These are phyloP conservation scores for Chymomyza amoena DNA, from an alignment of 2,888 invertebrate species.

Conservation along the genomic window DNA sequence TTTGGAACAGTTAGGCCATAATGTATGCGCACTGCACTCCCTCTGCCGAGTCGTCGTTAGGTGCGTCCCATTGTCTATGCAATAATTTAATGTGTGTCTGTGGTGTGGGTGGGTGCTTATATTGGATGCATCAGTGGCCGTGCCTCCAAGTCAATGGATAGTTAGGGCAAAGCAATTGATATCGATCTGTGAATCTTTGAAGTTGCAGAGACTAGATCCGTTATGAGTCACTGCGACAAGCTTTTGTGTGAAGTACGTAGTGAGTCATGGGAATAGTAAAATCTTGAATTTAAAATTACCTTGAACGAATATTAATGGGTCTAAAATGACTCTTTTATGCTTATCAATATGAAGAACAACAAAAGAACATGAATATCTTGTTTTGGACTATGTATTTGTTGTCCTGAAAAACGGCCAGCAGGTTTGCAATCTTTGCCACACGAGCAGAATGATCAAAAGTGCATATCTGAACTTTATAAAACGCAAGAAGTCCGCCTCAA, in stretches of 20 bases:
- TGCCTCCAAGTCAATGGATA: background rate
- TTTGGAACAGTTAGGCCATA: constrained; percentile 11
- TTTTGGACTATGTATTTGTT: too few relatives aligned
- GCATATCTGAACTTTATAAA: too few relatives aligned
- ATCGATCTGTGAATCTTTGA: background rate
- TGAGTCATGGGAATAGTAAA: background rate
- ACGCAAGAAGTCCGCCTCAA: too few relatives aligned
- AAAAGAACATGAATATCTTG: background rate
- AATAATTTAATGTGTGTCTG: background rate
- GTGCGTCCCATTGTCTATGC: constrained; percentile 31
- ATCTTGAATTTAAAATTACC: background rate
- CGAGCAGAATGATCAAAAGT: too few relatives aligned
- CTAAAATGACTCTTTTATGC: background rate
- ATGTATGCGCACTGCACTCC: constrained; percentile 10
- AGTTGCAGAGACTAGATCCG: constrained; percentile 12
- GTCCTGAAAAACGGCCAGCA: too few relatives aligned
- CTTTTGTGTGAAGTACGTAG: background rate
- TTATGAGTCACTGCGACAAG: constrained; percentile 28
- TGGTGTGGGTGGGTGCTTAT: background rate
- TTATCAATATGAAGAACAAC: background rate
- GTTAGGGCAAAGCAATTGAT: background rate
- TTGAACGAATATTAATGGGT: background rate
- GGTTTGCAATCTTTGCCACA: too few relatives aligned
- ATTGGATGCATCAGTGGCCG: background rate
- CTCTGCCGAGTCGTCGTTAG: constrained; percentile 46